Conservation (phyloP, 2,113 vertebrate species). For the Prinia subflava region DNA sequence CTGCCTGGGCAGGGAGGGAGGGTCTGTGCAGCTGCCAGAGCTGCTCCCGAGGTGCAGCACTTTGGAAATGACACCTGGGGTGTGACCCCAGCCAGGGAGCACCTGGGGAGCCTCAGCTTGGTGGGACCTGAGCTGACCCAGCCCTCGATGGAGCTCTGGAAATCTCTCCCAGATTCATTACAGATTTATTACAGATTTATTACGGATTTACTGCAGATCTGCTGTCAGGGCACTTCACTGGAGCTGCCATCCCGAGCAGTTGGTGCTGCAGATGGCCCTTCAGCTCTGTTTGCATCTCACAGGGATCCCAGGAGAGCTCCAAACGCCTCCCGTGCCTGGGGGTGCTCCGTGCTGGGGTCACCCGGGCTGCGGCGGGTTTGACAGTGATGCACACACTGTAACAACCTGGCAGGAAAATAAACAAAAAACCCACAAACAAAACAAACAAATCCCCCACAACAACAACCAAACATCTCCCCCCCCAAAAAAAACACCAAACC, state of each 20-base stretch:
- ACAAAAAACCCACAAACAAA: neutral
- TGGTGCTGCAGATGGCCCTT: neutral
- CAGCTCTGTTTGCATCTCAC: neutral
- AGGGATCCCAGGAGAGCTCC: neutral
- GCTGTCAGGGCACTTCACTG: neutral
- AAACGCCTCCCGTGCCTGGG: neutral
- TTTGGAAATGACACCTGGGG: neutral
- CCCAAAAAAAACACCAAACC: neutral
- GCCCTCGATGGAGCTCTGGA: neutral
- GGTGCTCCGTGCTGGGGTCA: fast-evolving
- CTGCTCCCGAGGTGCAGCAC: neutral
- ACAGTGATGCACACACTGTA: fast-evolving
- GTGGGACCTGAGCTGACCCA: neutral
- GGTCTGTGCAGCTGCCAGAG: neutral
- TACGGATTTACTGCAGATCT: neutral
- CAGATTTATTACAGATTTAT: neutral
- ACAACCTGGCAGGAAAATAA: neutral
- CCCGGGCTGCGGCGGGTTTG: fast-evolving
- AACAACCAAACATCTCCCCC: neutral
- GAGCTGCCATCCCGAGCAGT: neutral
- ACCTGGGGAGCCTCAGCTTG: neutral
- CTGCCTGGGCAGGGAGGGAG: neutral
- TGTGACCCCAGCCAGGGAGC: neutral
- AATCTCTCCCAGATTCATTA: neutral
- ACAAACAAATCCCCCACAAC: neutral